phyloP scores from a whole-genome alignment of 2,113 vertebrate species.

The Corythaixoides concolor region DNA sequence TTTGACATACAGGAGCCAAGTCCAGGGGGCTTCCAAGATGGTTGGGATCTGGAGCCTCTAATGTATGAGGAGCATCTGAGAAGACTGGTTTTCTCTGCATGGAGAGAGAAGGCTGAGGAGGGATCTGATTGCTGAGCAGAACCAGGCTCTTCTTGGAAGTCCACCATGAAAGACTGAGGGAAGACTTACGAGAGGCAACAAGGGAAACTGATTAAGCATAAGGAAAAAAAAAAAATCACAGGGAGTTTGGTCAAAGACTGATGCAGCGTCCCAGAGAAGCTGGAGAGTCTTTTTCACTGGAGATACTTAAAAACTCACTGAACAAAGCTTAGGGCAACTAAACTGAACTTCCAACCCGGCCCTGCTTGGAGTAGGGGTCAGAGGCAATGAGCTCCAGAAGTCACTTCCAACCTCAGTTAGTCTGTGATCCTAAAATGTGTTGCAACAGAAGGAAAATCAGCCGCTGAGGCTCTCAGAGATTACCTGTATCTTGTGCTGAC shows the following conservation, averaged over 20 bases:
- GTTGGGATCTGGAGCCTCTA: not conserved
- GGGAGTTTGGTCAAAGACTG: not conserved
- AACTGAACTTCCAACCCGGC: not conserved
- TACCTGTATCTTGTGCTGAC: not conserved
- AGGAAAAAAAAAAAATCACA: not conserved
- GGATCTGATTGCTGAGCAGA: not conserved
- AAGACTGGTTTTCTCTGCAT: accelerated
- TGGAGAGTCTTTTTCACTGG: not conserved
- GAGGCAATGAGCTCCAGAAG: not conserved
- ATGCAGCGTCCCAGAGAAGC: not conserved
- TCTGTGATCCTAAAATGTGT: not conserved
- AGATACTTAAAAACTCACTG: not conserved
- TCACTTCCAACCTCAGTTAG: not conserved
- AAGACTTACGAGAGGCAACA: not conserved
- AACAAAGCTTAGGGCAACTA: not conserved
- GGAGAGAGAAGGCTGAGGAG: not conserved
- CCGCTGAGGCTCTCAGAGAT: not conserved
- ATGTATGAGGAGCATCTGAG: not conserved
- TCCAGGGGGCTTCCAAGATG: not conserved
- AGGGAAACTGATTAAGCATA: not conserved
- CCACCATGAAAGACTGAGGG: not conserved
- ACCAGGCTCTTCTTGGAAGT: not conserved
- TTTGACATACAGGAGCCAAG: not conserved
- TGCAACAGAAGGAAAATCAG: not conserved
- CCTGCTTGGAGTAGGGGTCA: not conserved